Conservation (phyloP, 2,888 invertebrate genomes). For the Lissonota sp. region DNA sequence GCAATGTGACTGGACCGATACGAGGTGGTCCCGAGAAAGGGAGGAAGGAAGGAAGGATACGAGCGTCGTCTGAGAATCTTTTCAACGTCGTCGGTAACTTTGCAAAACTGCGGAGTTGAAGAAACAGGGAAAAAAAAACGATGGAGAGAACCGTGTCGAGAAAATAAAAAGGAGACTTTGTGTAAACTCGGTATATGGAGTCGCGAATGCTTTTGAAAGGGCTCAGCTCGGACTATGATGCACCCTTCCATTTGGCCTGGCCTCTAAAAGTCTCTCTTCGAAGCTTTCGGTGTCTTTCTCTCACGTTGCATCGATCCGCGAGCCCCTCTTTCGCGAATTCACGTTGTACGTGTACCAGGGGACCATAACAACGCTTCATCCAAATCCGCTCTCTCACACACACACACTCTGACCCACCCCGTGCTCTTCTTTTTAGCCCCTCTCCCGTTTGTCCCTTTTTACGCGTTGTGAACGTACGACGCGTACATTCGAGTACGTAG, state of each 20-base stretch:
- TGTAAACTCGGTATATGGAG: constrained; percentile 41
- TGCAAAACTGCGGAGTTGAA: constrained; percentile 9
- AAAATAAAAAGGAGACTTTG: constrained; percentile 12
- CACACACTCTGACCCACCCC: neutral
- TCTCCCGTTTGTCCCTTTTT: constrained; percentile 27
- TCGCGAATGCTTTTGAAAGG: constrained; percentile 47
- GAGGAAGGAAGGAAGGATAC: constrained; percentile 24
- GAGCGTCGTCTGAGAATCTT: constrained; percentile 29
- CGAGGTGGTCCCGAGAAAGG: neutral
- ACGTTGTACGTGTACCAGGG: constrained; percentile 1
- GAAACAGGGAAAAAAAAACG: constrained; percentile 8
- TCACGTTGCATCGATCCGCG: constrained; percentile 64
- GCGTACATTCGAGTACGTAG: constrained; percentile 39
- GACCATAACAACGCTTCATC: constrained; percentile 47
- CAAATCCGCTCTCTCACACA: neutral
- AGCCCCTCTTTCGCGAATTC: constrained; percentile 50
- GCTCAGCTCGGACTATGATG: constrained; percentile 41
- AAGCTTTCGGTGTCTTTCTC: constrained; percentile 45
- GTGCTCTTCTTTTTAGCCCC: constrained; percentile 24
- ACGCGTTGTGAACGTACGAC: constrained; percentile 50
- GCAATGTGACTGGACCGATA: neutral
- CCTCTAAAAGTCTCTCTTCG: constrained; percentile 27
- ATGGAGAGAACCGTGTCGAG: constrained; percentile 6
- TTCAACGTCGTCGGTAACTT: constrained; percentile 21
- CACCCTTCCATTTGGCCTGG: constrained; percentile 23